Conservation (phyloP, 1,140 invertebrate genomes). For the Drosophila tropicalis region DNA sequence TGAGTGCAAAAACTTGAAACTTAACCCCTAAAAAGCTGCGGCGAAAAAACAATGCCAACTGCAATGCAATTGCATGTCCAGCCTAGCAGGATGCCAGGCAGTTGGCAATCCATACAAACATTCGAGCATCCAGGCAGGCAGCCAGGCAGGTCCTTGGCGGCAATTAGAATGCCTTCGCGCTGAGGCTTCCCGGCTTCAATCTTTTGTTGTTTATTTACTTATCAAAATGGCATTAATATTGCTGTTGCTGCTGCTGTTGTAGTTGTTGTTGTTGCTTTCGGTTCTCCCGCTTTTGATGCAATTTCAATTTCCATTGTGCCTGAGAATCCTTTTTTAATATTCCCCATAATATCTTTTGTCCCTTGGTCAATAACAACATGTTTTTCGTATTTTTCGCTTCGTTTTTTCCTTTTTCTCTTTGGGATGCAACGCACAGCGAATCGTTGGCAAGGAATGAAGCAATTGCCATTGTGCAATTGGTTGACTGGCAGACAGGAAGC, state of each 20-base stretch:
- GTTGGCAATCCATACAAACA: conserved; percentile 29
- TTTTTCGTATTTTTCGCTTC: too few species aligned
- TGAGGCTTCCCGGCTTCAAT: conserved; percentile 20
- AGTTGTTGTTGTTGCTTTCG: not conserved
- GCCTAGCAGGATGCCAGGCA: conserved; percentile 71
- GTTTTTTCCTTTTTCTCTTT: not conserved
- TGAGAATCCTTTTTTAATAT: conserved; percentile 35
- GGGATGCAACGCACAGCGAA: conserved; percentile 59
- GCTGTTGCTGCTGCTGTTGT: not conserved
- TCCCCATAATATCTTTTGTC: conserved; percentile 72
- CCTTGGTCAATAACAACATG: conserved; percentile 29
- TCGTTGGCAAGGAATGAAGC: conserved; percentile 37
- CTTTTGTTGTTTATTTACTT: conserved; percentile 65
- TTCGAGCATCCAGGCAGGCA: not conserved
- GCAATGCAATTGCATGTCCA: conserved; percentile 78
- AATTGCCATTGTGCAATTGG: conserved; percentile 51
- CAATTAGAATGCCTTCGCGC: conserved; percentile 65
- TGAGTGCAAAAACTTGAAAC: conserved; percentile 70
- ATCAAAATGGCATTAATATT: conserved; percentile 69
- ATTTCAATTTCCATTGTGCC: conserved; percentile 61
- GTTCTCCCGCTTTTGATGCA: conserved; percentile 38
- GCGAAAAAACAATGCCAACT: conserved; percentile 67
- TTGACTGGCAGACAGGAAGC: conserved; percentile 60
- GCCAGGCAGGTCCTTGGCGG: conserved; percentile 69
- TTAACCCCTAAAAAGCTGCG: conserved; percentile 61